These are phyloP conservation scores for Poeciliopsis turrubarensis DNA, from an alignment of 2,113 vertebrate species.

Conservation along the genomic window DNA sequence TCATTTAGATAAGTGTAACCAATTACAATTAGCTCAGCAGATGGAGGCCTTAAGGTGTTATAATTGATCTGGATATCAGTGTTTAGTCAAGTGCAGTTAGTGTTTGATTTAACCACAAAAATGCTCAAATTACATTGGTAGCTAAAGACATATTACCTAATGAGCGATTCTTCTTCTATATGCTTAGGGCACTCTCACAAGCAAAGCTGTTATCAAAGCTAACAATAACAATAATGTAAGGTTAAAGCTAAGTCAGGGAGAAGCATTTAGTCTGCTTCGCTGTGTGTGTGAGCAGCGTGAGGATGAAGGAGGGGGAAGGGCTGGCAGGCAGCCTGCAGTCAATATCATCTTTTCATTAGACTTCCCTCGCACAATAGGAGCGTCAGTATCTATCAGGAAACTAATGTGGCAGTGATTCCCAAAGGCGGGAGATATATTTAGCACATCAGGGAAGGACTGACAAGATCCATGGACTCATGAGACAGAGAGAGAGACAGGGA, in stretches of 20 bases:
- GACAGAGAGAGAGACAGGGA: not conserved
- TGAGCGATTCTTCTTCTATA: not conserved
- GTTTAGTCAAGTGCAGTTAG: constrained; percentile 22
- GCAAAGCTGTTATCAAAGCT: not conserved
- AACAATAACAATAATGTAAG: not conserved
- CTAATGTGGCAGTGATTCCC: constrained; percentile 76
- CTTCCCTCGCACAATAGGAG: constrained; percentile 67
- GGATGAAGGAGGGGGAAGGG: constrained; percentile 19
- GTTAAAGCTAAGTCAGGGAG: not conserved
- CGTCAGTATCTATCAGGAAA: constrained; percentile 72
- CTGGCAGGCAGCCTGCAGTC: constrained; percentile 60
- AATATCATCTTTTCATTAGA: constrained; percentile 78
- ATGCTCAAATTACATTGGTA: constrained; percentile 1
- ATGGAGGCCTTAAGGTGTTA: constrained; percentile 37
- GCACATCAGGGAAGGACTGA: constrained; percentile 52
- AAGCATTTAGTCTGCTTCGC: not conserved
- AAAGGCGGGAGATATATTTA: constrained; percentile 62
- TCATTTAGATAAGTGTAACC: constrained; percentile 67
- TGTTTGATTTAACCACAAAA: constrained; percentile 22
- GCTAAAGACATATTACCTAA: constrained; percentile 7
- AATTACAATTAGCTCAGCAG: constrained; percentile 66
- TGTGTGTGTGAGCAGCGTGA: constrained; percentile 4
- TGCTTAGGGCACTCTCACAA: not conserved
- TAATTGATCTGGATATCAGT: constrained; percentile 47
- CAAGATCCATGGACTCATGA: constrained; percentile 40